Conservation (phyloP, 2,888 invertebrate species). For the Drosophila austrosaltans region DNA sequence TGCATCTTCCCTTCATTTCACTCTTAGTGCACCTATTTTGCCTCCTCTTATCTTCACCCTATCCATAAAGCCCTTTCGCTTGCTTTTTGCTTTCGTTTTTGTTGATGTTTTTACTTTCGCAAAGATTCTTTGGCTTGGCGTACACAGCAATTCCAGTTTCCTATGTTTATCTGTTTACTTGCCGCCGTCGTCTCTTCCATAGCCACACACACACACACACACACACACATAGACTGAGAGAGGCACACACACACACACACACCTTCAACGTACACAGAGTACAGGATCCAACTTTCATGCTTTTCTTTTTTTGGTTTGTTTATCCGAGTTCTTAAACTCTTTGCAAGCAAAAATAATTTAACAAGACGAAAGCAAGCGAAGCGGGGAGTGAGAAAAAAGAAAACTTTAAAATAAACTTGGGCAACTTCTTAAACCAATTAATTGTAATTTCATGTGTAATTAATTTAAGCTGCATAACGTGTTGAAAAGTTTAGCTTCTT, state of each 20-base stretch:
- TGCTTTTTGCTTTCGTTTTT: slow-evolving; percentile 40
- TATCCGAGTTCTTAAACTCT: slow-evolving; percentile 75
- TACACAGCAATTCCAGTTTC: slow-evolving; percentile 45
- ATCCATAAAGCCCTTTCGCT: slow-evolving; percentile 7
- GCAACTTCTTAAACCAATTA: slow-evolving; percentile 73
- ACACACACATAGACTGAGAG: neutral
- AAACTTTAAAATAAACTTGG: slow-evolving; percentile 77
- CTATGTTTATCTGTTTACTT: slow-evolving; percentile 62
- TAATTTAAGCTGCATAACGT: slow-evolving; percentile 78
- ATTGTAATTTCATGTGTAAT: slow-evolving; percentile 79
- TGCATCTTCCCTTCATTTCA: slow-evolving; percentile 22
- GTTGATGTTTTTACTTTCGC: slow-evolving; percentile 76
- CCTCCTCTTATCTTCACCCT: neutral
- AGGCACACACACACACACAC: slow-evolving; percentile 1
- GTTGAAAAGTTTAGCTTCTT: slow-evolving; percentile 29
- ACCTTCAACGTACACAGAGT: neutral
- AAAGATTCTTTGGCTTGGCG: slow-evolving; percentile 51
- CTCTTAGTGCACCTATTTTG: neutral
- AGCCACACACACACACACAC: neutral
- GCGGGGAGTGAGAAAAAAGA: slow-evolving; percentile 4
- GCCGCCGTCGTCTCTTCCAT: slow-evolving; percentile 24
- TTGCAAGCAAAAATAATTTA: slow-evolving; percentile 38
- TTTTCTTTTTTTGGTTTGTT: slow-evolving; percentile 57
- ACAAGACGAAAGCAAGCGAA: neutral
- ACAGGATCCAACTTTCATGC: neutral